A percentile compares a stretch with the other conserved stretches of the same genome.
These are phyloP conservation scores for Sinocyclocheilus maitianheensis DNA, from an alignment of 2,113 vertebrate species.

Conservation along the genomic window DNA sequence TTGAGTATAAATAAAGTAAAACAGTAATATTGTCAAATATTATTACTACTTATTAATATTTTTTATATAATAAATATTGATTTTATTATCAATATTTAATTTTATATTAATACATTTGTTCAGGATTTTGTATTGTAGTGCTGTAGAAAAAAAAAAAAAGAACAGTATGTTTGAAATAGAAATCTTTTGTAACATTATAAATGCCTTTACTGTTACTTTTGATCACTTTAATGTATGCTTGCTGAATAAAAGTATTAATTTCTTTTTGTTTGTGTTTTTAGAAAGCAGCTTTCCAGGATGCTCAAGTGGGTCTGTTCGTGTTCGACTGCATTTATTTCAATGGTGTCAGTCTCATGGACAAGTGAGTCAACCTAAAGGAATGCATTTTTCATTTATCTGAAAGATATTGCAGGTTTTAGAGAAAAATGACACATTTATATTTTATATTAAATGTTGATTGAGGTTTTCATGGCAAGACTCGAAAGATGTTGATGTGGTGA, in stretches of 20 bases:
- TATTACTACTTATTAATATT: background rate
- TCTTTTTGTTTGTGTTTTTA: constrained; percentile 64
- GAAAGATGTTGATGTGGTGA: background rate
- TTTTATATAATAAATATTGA: no score
- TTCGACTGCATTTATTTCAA: constrained; percentile 99
- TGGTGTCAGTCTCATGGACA: constrained; percentile 93
- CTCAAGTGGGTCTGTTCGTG: constrained; percentile 95
- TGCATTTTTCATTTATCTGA: background rate
- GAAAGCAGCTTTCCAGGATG: constrained; percentile 98
- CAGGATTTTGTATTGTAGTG: no score
- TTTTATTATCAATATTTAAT: no score
- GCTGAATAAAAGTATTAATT: background rate
- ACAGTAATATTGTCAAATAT: background rate
- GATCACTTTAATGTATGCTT: background rate
- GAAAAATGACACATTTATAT: background rate
- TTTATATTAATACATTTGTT: no score
- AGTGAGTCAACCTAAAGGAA: constrained; percentile 70
- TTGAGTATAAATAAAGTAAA: background rate
- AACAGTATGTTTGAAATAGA: background rate
- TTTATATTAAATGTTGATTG: background rate
- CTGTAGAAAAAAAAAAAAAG: no score
- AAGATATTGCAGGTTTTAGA: background rate
- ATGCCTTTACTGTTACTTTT: background rate
- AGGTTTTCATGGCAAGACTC: background rate
- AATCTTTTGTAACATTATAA: background rate